A percentile compares a stretch with the other conserved stretches of the same genome.
Conservation (phyloP, 2,797 vertebrate genomes). For the Gadopsis bispinosus region DNA sequence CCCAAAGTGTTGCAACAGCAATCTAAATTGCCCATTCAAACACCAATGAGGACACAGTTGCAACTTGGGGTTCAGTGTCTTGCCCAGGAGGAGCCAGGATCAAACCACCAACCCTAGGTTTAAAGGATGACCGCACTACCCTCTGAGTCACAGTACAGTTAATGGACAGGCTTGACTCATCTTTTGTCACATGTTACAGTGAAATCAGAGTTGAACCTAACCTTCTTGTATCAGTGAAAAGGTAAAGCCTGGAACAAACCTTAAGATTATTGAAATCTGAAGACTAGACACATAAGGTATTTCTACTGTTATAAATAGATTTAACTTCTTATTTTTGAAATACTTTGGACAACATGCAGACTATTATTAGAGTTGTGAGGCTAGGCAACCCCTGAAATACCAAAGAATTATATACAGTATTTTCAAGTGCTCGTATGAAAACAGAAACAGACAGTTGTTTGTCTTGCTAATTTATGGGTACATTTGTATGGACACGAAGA, state of each 20-base stretch:
- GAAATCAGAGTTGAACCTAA: neutral
- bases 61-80: no score
- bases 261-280: constrained; percentile 5
- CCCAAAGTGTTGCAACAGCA: no score
- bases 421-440: neutral
- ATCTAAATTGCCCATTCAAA: no score
- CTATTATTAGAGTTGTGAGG: neutral
- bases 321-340: neutral
- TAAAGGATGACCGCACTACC: no score
- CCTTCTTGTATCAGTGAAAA: constrained; percentile 2
- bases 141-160: neutral
- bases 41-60: no score
- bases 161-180: neutral
- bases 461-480: neutral
- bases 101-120: no score
- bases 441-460: neutral
- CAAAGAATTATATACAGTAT: neutral
- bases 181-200: neutral
- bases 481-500: neutral
- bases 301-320: neutral
- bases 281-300: neutral
- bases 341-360: neutral
- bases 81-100: no score
- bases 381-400: neutral
- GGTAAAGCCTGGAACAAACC: neutral